Base-by-base conservation (phyloP, 2,888 invertebrate genomes). In the Buathra laborator region DNA sequence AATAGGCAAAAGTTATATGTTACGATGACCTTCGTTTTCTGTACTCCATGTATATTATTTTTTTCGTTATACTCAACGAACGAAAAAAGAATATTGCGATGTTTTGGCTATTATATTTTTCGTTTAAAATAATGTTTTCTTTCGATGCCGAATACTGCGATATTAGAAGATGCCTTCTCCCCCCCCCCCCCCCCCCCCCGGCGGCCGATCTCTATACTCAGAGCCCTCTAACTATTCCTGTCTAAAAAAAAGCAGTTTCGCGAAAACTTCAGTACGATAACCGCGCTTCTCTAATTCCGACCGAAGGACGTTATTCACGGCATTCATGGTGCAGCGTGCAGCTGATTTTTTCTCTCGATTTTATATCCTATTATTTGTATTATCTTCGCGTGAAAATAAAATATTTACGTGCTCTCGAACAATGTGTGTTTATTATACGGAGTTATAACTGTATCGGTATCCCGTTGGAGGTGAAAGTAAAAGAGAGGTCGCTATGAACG, bases 391-490 rank as follows among this genome's bases (percentile, higher is more conserved):
- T 6, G 7, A 37, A 1, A 37, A 53, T 9, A 19, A n/a, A 19
- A 9, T 53, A 53, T 9, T 53, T 37, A 16, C 53, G 16, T 19
- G 53, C 19, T n/a, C 19, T 53, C 19, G 19, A 53, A 53, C 53
- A 19, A 53, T 53, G 19, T 19, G 16, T 53, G 19, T 9, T 19
- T 19, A 7, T 9, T 7, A 9, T 19, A 53, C 19, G 9, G 2
- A 53, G 16, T 24, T 56, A 56, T 16, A 51, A 10, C 10, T 16
- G 24, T 24, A 56, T 24, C 12, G 3, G 2, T 0, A 9, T 56
- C 56, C 24, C 56, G 10, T 24, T 29, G 75, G 53, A 64, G 74
- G 81, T 85, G 84, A 85, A 85, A 81, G 84, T 84, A 24, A 29
- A 74, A 53, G 46, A 67, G 59, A 68, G 56, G 44, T 56, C 44